phyloP scores from a whole-genome alignment of 1,140 invertebrate species.

The Cardiocondyla obscurior region DNA sequence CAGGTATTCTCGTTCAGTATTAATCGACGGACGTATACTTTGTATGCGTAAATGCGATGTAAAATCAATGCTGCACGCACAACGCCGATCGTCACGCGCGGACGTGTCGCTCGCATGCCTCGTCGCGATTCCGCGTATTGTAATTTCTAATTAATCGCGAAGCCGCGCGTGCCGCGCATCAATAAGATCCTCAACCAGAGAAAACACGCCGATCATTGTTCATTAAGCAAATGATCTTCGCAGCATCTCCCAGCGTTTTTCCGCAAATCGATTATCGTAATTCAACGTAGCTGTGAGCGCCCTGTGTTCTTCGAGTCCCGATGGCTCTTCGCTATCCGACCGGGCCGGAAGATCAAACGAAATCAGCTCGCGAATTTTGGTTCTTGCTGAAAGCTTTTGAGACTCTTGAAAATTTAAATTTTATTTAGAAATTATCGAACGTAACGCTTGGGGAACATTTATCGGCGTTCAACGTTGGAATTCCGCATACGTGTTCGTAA shows the following conservation, averaged over 20 bases:
- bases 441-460: conserved; percentile 1
- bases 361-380: not conserved
- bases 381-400: not conserved
- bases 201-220: conserved; percentile 66
- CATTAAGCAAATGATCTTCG: conserved; percentile 60
- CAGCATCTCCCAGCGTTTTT: conserved; percentile 57
- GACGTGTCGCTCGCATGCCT: not conserved
- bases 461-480: conserved; percentile 8
- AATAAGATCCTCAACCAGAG: conserved; percentile 47
- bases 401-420: no score
- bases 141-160: conserved; percentile 59
- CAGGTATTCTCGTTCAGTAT: not conserved
- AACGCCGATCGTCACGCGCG: conserved; percentile 6
- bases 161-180: conserved; percentile 60
- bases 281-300: conserved; percentile 29
- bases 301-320: not conserved
- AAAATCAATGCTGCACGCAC: not conserved
- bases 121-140: conserved; percentile 53
- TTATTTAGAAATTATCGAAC: no score
- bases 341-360: not conserved
- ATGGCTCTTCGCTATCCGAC: not conserved
- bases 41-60: not conserved
- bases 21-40: not conserved
- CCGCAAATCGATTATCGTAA: conserved; percentile 61
- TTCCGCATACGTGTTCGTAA: conserved; percentile 12